phyloP scores from a whole-genome alignment of 2,797 vertebrate species.

The Sebastes steindachneri region DNA sequence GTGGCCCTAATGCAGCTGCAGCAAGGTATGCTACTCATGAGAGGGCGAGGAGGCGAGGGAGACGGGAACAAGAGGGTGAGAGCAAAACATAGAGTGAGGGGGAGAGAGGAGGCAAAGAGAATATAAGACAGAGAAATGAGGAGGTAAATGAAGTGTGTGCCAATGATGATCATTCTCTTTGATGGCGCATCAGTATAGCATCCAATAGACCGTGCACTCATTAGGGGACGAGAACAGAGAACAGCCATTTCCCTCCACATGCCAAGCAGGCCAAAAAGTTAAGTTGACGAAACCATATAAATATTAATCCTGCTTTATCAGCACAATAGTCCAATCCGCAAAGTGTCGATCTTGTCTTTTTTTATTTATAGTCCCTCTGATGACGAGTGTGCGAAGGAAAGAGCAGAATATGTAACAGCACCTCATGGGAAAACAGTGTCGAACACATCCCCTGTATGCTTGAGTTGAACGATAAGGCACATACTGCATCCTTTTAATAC shows the following conservation, averaged over 20 bases:
- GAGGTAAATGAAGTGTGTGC: constrained; percentile 62
- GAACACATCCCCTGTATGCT: background rate
- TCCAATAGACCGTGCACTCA: constrained; percentile 47
- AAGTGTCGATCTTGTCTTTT: constrained; percentile 6
- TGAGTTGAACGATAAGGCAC: constrained; percentile 1
- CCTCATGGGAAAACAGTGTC: background rate
- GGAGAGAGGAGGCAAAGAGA: constrained; percentile 32
- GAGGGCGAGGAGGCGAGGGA: constrained; percentile 5
- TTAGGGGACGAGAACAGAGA: constrained; percentile 40
- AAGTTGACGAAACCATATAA: constrained; percentile 25
- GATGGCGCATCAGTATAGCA: constrained; percentile 50
- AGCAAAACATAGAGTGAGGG: background rate
- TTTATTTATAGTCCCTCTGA: constrained; percentile 11
- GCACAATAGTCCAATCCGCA: background rate
- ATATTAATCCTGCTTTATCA: constrained; percentile 13
- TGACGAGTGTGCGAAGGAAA: background rate
- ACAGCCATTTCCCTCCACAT: constrained; percentile 9
- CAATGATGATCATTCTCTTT: constrained; percentile 67
- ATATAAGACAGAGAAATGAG: constrained; percentile 59
- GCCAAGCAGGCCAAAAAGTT: constrained; percentile 29
- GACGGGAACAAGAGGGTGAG: constrained; percentile 14
- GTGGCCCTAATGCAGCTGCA: constrained; percentile 62
- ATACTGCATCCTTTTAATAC: background rate
- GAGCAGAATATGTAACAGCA: background rate
- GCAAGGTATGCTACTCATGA: constrained; percentile 51